Conservation (phyloP, 2,113 vertebrate species). For the Forbesichthys agassizii region DNA sequence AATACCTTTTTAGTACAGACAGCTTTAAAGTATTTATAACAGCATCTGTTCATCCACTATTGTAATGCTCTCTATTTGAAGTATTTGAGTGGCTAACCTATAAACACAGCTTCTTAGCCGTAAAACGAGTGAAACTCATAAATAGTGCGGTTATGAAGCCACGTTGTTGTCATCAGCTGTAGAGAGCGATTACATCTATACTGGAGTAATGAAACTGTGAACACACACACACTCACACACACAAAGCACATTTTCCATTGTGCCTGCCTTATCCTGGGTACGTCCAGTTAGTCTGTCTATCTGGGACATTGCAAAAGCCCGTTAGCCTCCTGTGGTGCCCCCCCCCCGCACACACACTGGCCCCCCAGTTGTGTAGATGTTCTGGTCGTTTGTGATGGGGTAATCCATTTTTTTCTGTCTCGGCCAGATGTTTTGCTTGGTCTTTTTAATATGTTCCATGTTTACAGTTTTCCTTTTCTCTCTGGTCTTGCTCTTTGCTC, state of each 20-base stretch:
- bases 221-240: slow-evolving; percentile 11
- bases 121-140: not conserved
- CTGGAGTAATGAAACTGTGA: slow-evolving; percentile 19
- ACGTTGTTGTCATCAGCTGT: slow-evolving; percentile 58
- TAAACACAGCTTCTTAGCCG: no score
- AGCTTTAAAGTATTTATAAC: no score
- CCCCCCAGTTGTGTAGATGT: slow-evolving; percentile 35
- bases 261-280: slow-evolving; percentile 52
- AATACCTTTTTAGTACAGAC: no score
- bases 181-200: slow-evolving; percentile 63
- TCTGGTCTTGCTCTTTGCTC: slow-evolving; percentile 4
- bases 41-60: no score
- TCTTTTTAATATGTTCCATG: no score
- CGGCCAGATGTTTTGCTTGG: slow-evolving; percentile 7
- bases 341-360: slow-evolving; percentile 31
- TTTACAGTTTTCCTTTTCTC: not conserved
- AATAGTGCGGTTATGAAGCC: slow-evolving; percentile 9
- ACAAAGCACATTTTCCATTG: slow-evolving; percentile 41
- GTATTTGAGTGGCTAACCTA: no score
- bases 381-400: slow-evolving; percentile 63
- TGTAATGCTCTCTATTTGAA: no score
- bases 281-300: slow-evolving; percentile 53
- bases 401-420: slow-evolving; percentile 54
- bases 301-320: slow-evolving; percentile 54
- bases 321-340: not conserved